Percentiles rank a stretch among this genome's conserved stretches.
Conservation (phyloP, 2,113 vertebrate genomes). For the Otocyon megalotis region DNA sequence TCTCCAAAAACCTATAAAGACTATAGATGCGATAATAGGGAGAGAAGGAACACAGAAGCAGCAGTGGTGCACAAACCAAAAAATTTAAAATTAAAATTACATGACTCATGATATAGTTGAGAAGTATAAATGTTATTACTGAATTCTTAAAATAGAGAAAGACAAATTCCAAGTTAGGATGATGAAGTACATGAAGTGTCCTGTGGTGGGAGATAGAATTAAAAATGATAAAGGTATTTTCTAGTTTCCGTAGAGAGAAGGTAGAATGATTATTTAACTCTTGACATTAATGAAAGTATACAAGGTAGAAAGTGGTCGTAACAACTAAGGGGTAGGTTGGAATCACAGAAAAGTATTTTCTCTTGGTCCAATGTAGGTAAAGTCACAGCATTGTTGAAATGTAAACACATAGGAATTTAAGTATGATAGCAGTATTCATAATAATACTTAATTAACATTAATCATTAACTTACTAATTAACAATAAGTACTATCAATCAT, state of each 20-base stretch:
- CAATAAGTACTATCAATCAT: neutral
- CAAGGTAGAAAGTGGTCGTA: no score
- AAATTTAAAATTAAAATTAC: neutral
- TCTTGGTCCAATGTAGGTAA: neutral
- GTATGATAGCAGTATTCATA: neutral
- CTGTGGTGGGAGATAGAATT: neutral
- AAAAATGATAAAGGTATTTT: neutral
- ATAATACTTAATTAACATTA: neutral
- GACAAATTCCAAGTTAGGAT: neutral
- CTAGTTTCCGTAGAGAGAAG: neutral
- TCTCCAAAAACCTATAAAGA: neutral
- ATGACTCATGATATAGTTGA: neutral
- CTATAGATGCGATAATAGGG: no score
- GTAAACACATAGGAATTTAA: neutral
- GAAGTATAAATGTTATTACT: neutral
- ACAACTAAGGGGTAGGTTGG: fast-evolving
- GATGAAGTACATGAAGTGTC: no score
- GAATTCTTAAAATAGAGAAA: neutral
- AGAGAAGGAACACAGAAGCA: neutral
- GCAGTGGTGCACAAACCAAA: fast-evolving
- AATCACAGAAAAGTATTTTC: neutral
- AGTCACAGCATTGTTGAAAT: neutral
- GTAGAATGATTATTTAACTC: neutral
- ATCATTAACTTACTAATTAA: neutral
- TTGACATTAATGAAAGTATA: neutral